Evolutionary conservation across 2,113 vertebrate species (phyloP).

Genomic region (Centropus bengalensis): DNA sequence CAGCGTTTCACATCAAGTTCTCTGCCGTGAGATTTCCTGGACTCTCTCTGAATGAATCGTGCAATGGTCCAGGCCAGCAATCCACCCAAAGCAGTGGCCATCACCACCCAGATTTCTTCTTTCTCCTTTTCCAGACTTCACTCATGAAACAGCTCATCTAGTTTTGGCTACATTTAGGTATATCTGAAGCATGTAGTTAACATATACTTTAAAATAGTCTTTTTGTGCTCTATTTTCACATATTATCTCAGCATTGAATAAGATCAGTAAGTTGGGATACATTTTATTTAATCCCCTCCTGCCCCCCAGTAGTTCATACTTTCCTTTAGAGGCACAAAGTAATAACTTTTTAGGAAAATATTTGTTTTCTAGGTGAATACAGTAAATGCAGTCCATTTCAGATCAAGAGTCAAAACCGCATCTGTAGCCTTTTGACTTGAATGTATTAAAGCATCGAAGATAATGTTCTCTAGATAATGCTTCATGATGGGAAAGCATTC

Average conservation of each 20-base stretch:
- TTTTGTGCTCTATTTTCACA: background rate
- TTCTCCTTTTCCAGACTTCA: background rate
- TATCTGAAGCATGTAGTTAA: background rate
- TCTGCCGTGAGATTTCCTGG: background rate
- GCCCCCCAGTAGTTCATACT: background rate
- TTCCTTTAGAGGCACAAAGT: background rate
- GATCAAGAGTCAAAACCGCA: slow-evolving; percentile 18
- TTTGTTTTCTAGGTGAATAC: background rate
- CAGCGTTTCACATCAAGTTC: fast-evolving
- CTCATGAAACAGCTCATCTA: background rate
- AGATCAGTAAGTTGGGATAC: background rate
- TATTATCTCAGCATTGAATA: background rate
- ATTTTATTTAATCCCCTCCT: background rate
- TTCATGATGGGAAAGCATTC: slow-evolving; percentile 9
- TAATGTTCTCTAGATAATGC: slow-evolving; percentile 31
- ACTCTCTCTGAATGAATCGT: background rate
- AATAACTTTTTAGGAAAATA: background rate
- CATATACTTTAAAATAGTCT: background rate
- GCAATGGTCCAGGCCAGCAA: background rate
- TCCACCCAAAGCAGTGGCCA: background rate
- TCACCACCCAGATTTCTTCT: background rate
- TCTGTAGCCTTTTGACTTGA: background rate
- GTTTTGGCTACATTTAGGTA: background rate
- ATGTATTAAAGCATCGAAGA: background rate
- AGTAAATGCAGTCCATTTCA: slow-evolving; percentile 4